Evolutionary conservation across 1,140 invertebrate genomes (phyloP).

Genomic region (Cyclina sinensis): DNA sequence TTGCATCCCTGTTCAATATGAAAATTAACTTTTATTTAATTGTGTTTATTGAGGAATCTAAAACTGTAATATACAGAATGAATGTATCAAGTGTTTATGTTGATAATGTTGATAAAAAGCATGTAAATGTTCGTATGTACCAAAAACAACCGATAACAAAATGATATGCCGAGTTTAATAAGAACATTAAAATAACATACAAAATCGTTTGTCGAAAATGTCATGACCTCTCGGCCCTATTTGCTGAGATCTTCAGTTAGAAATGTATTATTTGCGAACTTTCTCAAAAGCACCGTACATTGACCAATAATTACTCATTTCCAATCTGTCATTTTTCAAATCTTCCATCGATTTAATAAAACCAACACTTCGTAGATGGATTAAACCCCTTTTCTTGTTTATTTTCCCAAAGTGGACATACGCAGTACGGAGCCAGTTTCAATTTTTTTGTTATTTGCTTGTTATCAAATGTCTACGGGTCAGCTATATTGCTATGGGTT

Average conservation of each 20-base stretch:
- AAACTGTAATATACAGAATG: too few relatives aligned
- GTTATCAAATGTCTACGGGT: slow-evolving; percentile 57
- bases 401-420: slow-evolving; percentile 27
- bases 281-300: slow-evolving; percentile 11
- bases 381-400: slow-evolving; percentile 48
- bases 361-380: slow-evolving; percentile 57
- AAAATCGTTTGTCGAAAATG: slow-evolving; percentile 22
- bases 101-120: too few relatives aligned
- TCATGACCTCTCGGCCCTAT: slow-evolving; percentile 55
- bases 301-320: slow-evolving; percentile 58
- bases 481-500: slow-evolving; percentile 51
- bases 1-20: too few relatives aligned
- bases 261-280: slow-evolving; percentile 54
- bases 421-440: slow-evolving; percentile 44
- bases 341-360: slow-evolving; percentile 36
- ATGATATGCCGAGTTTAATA: neutral
- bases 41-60: too few relatives aligned
- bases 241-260: slow-evolving; percentile 24
- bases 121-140: too few relatives aligned
- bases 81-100: too few relatives aligned
- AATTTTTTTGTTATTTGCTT: slow-evolving; percentile 57
- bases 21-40: too few relatives aligned
- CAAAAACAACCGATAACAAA: too few relatives aligned
- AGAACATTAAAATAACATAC: neutral
- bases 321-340: slow-evolving; percentile 59